A percentile compares a stretch with the other conserved stretches of the same genome.
Conservation (phyloP, 2,113 vertebrate species). For the Entosphenus tridentatus region DNA sequence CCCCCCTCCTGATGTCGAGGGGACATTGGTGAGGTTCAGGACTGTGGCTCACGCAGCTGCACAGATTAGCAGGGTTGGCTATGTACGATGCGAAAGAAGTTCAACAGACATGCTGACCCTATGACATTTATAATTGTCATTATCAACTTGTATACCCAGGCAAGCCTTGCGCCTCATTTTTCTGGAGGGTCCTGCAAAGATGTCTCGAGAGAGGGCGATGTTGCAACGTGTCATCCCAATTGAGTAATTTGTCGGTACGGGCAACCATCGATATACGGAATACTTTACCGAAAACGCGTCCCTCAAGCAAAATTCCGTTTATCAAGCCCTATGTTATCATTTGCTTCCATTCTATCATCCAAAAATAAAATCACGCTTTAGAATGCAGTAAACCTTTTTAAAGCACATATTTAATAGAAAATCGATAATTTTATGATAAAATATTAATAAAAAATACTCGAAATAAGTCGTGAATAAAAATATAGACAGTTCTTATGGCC, state of each 20-base stretch:
- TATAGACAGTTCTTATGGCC: neutral
- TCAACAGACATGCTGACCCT: no score
- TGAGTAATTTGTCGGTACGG: neutral
- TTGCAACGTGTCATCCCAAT: no score
- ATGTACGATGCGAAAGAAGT: no score
- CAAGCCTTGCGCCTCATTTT: no score
- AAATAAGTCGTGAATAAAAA: neutral
- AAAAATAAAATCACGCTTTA: neutral
- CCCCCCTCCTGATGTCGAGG: no score
- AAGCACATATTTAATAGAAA: constrained; percentile 1
- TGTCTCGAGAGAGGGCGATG: no score
- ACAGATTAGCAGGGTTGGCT: no score
- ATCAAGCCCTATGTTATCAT: neutral
- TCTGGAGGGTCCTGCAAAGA: no score
- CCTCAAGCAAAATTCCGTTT: neutral
- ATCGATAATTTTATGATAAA: neutral
- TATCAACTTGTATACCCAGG: no score
- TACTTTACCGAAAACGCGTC: neutral
- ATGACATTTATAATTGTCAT: no score
- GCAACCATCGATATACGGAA: neutral
- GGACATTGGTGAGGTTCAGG: no score
- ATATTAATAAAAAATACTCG: neutral
- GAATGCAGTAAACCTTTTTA: neutral
- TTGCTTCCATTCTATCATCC: neutral
- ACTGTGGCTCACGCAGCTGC: no score